Base-by-base conservation (phyloP, 1,140 invertebrate genomes). In the Papilio polyxenes region DNA sequence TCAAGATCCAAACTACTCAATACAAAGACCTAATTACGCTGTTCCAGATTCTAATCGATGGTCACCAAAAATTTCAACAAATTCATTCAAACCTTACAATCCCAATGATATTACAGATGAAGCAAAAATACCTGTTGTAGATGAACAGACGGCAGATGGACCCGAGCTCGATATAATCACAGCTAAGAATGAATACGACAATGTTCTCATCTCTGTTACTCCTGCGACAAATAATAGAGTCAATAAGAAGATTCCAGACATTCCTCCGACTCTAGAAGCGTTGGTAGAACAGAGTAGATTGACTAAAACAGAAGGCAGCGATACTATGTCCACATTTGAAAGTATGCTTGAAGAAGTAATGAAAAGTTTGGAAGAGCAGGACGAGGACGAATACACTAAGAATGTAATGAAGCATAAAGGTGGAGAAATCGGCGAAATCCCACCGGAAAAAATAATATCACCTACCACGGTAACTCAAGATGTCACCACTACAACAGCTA, bases 1-100 rank as follows among this genome's bases (percentile, higher is more conserved):
- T 84, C 94, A 95, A 89, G 93, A 94, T 48, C 86, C 91, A 0
- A 94, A 94, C 85, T 94, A 91, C 83, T 95, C 94, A 3, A 93
- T 95, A 53, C 92, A 93, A 83, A 91, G 91, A 81, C 94, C 94
- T 10, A 93, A 92, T 86, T 94, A 94, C 69, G 89, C 89, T 2
- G 86, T 90, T 83, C 92, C 89, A 44, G 92, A 93, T 20, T 95
- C 96, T 74, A 96, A 95, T 8, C 95, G 96, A 65, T 97, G 96
- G 96, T 97, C 96, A 2, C 95, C 96, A 7, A 96, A 96, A 85
- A 85, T 96, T 77, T 95, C 95, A 11, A 90, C 89, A 44, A 95
- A 94, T 82, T 95, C 95, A 6, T 96, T 96, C 83, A 95, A 95
- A 85, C 95, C 95, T 8, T 95, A 93, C 83, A 95, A 95, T 82